phyloP scores from a whole-genome alignment of 2,113 vertebrate genomes.

The Plotosus lineatus region DNA sequence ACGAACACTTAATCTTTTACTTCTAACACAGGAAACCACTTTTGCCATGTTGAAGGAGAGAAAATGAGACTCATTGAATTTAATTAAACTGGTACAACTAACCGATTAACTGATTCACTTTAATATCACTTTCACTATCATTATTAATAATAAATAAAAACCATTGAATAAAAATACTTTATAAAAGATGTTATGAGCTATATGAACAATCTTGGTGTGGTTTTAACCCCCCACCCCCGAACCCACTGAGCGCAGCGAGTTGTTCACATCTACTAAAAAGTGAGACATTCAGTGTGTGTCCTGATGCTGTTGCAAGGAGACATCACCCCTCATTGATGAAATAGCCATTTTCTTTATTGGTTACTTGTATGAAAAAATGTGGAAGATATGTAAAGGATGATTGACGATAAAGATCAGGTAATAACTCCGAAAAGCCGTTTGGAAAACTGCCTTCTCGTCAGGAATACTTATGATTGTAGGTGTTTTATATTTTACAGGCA shows the following conservation, averaged over 20 bases:
- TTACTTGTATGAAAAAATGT: not conserved
- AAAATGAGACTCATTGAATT: too few species aligned
- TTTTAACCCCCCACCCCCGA: too few species aligned
- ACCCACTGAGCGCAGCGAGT: too few species aligned
- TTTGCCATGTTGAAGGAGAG: too few species aligned
- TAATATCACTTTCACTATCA: too few species aligned
- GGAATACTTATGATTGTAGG: not conserved
- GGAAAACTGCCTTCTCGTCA: not conserved
- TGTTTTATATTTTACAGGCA: not conserved
- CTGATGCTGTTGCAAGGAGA: not conserved
- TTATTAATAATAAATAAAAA: too few species aligned
- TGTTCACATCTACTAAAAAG: not conserved
- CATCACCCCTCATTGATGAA: not conserved
- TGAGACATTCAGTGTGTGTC: not conserved
- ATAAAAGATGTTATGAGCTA: too few species aligned
- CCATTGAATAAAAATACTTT: too few species aligned
- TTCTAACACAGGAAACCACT: not conserved
- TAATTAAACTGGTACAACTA: too few species aligned
- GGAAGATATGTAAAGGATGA: not conserved
- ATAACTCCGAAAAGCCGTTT: not conserved
- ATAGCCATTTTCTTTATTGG: not conserved
- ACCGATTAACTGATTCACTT: too few species aligned
- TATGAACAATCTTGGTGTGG: too few species aligned
- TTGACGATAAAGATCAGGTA: not conserved
- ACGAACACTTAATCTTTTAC: constrained; percentile 18